Evolutionary conservation across 2,888 invertebrate species (phyloP).

Genomic region (Meteorus colon): DNA sequence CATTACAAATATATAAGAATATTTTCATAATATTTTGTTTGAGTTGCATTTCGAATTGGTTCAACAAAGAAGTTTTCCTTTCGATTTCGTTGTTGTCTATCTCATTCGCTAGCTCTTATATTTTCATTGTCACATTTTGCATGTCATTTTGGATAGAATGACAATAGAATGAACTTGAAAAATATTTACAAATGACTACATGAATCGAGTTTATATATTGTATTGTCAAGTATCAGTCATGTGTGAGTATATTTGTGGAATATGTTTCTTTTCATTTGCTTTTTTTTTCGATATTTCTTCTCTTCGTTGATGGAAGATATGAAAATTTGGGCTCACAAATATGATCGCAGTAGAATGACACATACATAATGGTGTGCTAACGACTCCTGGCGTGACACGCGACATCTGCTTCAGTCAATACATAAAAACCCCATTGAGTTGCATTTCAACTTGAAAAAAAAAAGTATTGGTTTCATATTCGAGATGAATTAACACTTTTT

Average conservation of each 20-base stretch:
- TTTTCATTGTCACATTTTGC: constrained; percentile 2
- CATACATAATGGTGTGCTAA: constrained; percentile 62
- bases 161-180: background rate
- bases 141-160: constrained; percentile 19
- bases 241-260: background rate
- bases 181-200: constrained; percentile 38
- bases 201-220: constrained; percentile 18
- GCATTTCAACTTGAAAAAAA: background rate
- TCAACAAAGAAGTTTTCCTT: background rate
- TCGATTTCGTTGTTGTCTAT: background rate
- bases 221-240: constrained; percentile 19
- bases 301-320: constrained; percentile 46
- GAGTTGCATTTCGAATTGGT: background rate
- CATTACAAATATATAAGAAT: background rate
- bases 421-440: constrained; percentile 19
- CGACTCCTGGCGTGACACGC: constrained; percentile 52
- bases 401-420: constrained; percentile 24
- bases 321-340: constrained; percentile 53
- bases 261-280: background rate
- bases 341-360: constrained; percentile 63
- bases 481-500: too few species aligned
- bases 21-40: background rate
- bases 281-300: constrained; percentile 21
- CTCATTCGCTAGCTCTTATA: background rate
- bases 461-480: background rate